Evolutionary conservation across 2,113 vertebrate genomes (phyloP).

Genomic region (Climacteris rufus): DNA sequence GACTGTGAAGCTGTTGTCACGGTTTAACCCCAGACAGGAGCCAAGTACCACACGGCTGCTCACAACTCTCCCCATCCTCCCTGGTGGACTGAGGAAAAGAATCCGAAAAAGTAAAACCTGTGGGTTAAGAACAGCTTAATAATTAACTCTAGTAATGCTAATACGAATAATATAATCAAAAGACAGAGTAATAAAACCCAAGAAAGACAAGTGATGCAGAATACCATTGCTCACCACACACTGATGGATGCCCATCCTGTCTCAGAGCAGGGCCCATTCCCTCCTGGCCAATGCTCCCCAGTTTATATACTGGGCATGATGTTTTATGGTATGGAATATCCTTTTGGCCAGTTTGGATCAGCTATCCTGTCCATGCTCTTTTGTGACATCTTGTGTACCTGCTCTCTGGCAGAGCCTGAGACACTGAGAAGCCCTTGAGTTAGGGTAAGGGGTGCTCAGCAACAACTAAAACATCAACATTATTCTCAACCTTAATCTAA

Average conservation of each 20-base stretch:
- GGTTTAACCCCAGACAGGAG: not conserved
- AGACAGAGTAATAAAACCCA: not conserved
- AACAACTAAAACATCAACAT: not conserved
- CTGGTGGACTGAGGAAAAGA: not conserved
- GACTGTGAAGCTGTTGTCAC: not conserved
- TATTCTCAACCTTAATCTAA: not conserved
- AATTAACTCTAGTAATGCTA: too few relatives aligned
- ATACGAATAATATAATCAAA: too few relatives aligned
- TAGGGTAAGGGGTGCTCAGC: not conserved
- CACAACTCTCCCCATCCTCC: not conserved
- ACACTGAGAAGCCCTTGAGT: not conserved
- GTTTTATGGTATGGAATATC: not conserved
- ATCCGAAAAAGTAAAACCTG: not conserved
- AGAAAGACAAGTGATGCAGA: not conserved
- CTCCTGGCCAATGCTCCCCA: not conserved
- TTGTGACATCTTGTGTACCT: not conserved
- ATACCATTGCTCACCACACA: not conserved
- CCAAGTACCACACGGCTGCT: not conserved
- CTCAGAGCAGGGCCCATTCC: not conserved
- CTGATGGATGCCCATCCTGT: not conserved
- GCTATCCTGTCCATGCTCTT: not conserved
- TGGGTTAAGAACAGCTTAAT: not conserved
- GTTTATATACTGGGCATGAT: not conserved
- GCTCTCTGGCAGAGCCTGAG: not conserved
- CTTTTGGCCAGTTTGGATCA: not conserved